Evolutionary conservation across 2,888 invertebrate genomes (phyloP).

Genomic region (Acrobasis repandana): DNA sequence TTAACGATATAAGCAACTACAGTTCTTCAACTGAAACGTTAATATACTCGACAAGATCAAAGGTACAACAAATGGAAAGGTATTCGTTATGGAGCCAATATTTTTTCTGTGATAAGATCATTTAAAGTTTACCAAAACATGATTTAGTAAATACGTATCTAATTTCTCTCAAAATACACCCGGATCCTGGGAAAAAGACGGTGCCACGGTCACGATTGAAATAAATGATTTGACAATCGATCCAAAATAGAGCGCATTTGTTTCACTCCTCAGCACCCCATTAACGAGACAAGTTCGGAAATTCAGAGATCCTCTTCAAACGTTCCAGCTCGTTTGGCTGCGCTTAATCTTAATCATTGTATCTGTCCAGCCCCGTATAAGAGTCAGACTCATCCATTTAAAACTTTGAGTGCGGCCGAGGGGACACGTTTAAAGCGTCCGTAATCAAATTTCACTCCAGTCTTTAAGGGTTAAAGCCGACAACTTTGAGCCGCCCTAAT

Average conservation of each 20-base stretch:
- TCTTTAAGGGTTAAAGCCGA: constrained; percentile 80
- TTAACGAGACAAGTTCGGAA: constrained; percentile 31
- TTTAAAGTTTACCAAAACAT: constrained; percentile 16
- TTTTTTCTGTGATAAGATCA: background rate
- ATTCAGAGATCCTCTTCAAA: constrained; percentile 20
- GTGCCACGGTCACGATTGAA: constrained; percentile 48
- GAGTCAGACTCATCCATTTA: constrained; percentile 66
- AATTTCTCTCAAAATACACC: constrained; percentile 15
- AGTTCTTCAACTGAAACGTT: background rate
- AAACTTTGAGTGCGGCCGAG: constrained; percentile 65
- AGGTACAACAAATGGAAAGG: background rate
- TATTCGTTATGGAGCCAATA: constrained; percentile 1
- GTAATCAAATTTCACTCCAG: constrained; percentile 81
- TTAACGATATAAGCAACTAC: background rate
- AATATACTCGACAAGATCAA: background rate
- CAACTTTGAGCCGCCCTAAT: constrained; percentile 80
- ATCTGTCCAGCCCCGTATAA: constrained; percentile 35
- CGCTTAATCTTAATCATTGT: constrained; percentile 37
- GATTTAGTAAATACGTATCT: constrained; percentile 3
- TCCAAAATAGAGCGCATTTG: constrained; percentile 31
- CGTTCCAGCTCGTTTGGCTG: constrained; percentile 31
- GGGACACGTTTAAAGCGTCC: constrained; percentile 74
- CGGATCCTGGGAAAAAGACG: constrained; percentile 44
- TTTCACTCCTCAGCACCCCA: constrained; percentile 39
- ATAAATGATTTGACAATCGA: constrained; percentile 63